These are phyloP conservation scores for Lepidocyrtoides sp. DNA, from an alignment of 2,888 invertebrate genomes.

Conservation along the genomic window DNA sequence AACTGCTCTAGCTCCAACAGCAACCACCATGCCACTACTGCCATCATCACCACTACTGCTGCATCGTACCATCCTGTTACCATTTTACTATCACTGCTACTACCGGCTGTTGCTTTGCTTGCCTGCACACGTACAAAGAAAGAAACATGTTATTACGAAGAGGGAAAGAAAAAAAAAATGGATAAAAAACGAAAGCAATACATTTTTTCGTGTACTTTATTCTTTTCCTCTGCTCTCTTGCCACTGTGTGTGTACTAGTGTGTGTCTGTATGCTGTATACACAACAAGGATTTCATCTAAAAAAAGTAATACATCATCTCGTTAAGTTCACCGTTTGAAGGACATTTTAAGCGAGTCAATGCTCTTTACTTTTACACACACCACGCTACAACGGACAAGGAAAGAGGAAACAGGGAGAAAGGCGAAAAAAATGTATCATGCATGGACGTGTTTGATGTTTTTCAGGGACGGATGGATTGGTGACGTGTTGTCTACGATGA, in stretches of 20 bases:
- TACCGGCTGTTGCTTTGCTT: conserved; percentile 37
- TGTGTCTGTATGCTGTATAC: conserved; percentile 10
- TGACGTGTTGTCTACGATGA: conserved; percentile 36
- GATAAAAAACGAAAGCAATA: conserved; percentile 15
- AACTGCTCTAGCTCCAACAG: neutral
- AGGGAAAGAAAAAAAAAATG: neutral
- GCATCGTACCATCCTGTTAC: conserved; percentile 23
- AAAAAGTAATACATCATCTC: conserved; percentile 73
- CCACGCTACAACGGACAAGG: neutral
- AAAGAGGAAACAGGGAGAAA: neutral
- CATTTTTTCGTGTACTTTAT: conserved; percentile 20
- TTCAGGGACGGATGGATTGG: conserved; percentile 51
- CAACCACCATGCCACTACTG: neutral
- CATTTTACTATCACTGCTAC: conserved; percentile 37
- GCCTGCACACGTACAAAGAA: neutral
- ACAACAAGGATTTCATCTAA: conserved; percentile 51
- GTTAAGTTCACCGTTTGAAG: conserved; percentile 69
- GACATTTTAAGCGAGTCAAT: conserved; percentile 67
- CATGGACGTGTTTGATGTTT: conserved; percentile 48
- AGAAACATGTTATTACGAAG: neutral
- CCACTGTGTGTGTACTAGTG: conserved; percentile 10
- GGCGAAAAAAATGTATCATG: conserved; percentile 39
- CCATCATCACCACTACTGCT: neutral
- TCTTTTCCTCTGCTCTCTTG: neutral
- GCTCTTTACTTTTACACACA: conserved; percentile 28